A percentile compares a stretch with the other conserved stretches of the same genome.
phyloP scores from a whole-genome alignment of 2,888 invertebrate species.

The Myopa testacea region DNA sequence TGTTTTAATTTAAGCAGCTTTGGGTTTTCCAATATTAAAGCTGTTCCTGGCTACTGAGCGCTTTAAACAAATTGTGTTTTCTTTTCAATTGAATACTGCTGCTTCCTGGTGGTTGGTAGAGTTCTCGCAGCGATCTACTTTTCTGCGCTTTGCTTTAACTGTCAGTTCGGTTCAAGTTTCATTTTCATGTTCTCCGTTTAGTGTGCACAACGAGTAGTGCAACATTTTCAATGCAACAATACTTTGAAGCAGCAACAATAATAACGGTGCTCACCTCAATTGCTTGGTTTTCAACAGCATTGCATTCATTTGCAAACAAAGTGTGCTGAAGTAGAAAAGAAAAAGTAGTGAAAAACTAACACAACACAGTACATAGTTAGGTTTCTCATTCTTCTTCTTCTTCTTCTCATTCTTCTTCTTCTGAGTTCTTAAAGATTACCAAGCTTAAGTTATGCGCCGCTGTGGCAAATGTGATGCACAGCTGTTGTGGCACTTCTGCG shows the following conservation, averaged over 20 bases:
- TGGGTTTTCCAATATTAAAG: neutral
- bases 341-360: neutral
- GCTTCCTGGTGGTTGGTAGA: neutral
- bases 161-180: neutral
- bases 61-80: neutral
- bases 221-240: neutral
- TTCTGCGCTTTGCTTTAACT: neutral
- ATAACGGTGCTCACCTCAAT: slow-evolving; percentile 4
- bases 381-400: neutral
- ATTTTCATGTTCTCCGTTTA: slow-evolving; percentile 3
- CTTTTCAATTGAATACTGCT: neutral
- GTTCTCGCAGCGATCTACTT: neutral
- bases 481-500: too few relatives aligned
- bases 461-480: too few relatives aligned
- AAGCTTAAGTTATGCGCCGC: too few relatives aligned
- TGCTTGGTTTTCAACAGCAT: neutral
- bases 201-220: neutral
- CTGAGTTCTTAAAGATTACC: neutral
- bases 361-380: neutral
- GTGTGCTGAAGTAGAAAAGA: neutral
- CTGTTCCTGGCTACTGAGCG: neutral
- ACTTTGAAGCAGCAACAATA: slow-evolving; percentile 6
- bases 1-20: neutral
- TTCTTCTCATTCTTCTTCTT: neutral
- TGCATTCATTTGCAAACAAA: slow-evolving; percentile 1